A percentile compares a stretch with the other conserved stretches of the same genome.
Evolutionary conservation across 2,113 vertebrate species (phyloP).

Genomic region (Oenanthe oenanthe): DNA sequence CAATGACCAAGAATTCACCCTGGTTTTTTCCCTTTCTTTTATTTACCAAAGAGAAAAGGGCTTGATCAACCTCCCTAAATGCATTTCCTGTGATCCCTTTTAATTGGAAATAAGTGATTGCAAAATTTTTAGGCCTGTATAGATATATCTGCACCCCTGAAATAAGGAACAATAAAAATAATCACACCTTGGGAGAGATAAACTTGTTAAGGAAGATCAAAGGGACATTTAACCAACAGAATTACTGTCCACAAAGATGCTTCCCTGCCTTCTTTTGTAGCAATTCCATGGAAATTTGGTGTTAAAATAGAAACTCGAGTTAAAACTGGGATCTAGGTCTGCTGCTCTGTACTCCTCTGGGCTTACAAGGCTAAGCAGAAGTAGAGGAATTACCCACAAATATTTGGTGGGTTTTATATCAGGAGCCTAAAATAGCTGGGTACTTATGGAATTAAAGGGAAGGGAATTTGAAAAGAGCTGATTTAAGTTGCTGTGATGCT

Average conservation of each 20-base stretch:
- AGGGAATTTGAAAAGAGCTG: slow-evolving; percentile 4
- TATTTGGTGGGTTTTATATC: slow-evolving; percentile 14
- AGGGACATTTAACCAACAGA: background rate
- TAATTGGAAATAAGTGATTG: background rate
- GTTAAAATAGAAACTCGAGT: slow-evolving; percentile 5
- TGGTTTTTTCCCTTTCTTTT: accelerated
- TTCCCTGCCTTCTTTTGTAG: background rate
- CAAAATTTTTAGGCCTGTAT: background rate
- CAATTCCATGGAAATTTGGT: background rate
- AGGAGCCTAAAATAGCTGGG: background rate
- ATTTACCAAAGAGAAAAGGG: background rate
- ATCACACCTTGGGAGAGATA: background rate
- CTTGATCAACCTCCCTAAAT: background rate
- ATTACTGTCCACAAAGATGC: background rate
- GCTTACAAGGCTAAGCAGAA: background rate
- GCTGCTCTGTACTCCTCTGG: background rate
- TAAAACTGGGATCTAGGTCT: slow-evolving; percentile 29
- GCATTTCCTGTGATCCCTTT: background rate
- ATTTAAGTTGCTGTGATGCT: background rate
- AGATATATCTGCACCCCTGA: background rate
- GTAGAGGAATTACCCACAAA: slow-evolving; percentile 5
- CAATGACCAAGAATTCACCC: background rate
- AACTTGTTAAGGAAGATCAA: slow-evolving; percentile 33
- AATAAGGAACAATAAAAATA: background rate
- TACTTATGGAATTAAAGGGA: slow-evolving; percentile 4